A percentile compares a stretch with the other conserved stretches of the same genome.
phyloP scores from a whole-genome alignment of 2,797 vertebrate species.

The Poeciliopsis infans region DNA sequence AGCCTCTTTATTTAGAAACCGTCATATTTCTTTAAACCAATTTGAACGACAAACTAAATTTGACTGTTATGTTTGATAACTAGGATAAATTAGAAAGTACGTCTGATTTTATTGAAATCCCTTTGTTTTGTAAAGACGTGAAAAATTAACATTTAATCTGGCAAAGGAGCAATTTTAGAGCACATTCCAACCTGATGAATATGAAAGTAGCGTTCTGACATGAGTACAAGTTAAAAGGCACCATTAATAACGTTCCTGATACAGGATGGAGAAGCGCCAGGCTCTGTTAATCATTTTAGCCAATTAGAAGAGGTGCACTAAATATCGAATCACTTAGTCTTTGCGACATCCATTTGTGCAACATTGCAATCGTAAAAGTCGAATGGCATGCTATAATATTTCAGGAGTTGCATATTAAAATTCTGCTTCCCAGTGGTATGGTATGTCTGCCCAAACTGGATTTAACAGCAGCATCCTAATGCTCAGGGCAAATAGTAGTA shows the following conservation, averaged over 20 bases:
- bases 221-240: not conserved
- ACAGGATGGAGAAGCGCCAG: not conserved
- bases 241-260: not conserved
- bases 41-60: not conserved
- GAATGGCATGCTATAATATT: not conserved
- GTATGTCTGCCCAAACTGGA: not conserved
- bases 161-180: not conserved
- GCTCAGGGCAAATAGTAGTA: not conserved
- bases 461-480: not conserved
- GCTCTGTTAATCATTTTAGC: not conserved
- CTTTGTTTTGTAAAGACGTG: not conserved
- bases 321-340: not conserved
- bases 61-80: not conserved
- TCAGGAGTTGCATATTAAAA: not conserved
- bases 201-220: not conserved
- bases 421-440: not conserved
- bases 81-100: not conserved
- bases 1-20: conserved; percentile 9
- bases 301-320: not conserved
- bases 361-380: not conserved
- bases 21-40: not conserved
- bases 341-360: not conserved
- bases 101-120: not conserved
- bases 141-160: not conserved
- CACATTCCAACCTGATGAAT: not conserved